phyloP scores from a whole-genome alignment of 2,797 vertebrate species.

The Austrolebias charrua region DNA sequence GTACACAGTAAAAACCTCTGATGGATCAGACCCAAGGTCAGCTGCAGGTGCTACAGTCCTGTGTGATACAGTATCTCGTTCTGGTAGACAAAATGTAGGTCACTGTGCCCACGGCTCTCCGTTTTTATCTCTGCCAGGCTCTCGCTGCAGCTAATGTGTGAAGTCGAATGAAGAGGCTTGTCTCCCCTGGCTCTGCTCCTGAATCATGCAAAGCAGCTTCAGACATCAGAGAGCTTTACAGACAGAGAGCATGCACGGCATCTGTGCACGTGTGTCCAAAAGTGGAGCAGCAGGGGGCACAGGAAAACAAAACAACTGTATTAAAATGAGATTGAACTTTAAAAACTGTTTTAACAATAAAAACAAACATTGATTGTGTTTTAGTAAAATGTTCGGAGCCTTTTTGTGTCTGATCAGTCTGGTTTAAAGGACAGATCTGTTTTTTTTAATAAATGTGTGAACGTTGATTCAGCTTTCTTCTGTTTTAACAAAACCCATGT shows the following conservation, averaged over 20 bases:
- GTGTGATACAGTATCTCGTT: slow-evolving; percentile 35
- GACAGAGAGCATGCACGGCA: slow-evolving; percentile 21
- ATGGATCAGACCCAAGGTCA: slow-evolving; percentile 50
- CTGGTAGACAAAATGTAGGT: slow-evolving; percentile 61
- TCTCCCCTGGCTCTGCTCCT: slow-evolving; percentile 55
- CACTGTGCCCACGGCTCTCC: slow-evolving; percentile 65
- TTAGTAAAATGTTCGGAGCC: too few species aligned
- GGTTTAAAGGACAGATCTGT: too few species aligned
- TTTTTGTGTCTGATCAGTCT: too few species aligned
- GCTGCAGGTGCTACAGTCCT: slow-evolving; percentile 37
- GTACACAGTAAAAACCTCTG: slow-evolving; percentile 13
- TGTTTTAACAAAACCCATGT: too few species aligned
- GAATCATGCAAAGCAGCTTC: slow-evolving; percentile 69
- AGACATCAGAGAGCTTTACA: slow-evolving; percentile 61
- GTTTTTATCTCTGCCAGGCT: slow-evolving; percentile 35
- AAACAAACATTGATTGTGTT: too few species aligned
- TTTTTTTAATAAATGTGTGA: too few species aligned
- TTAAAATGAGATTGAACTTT: too few species aligned
- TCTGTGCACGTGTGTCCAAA: slow-evolving; percentile 20
- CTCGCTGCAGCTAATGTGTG: slow-evolving; percentile 55
- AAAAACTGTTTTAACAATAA: too few species aligned
- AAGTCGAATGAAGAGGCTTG: slow-evolving; percentile 67
- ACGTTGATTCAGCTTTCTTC: too few species aligned
- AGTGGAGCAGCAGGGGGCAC: slow-evolving; percentile 13
- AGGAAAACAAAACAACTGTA: too few species aligned